Base-by-base conservation (phyloP, 2,888 invertebrate genomes). In the Tuta absoluta region DNA sequence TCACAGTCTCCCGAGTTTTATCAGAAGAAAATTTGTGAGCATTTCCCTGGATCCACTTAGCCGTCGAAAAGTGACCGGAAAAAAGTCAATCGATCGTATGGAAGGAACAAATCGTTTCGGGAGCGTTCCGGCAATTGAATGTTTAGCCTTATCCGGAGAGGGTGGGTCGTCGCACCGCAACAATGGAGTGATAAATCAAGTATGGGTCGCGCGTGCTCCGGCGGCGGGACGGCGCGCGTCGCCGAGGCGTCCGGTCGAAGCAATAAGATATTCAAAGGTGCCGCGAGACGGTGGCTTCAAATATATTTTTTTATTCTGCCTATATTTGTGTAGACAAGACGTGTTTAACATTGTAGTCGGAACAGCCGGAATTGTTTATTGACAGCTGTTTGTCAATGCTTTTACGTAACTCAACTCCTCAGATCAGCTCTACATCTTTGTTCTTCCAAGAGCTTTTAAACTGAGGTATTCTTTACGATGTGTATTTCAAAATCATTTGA, bases 151-250 rank as follows among this genome's bases (percentile, higher is more conserved):
- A 89, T 89, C 89, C 89, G 88, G 84, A 77, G 80, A 80, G 87
- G 86, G 87, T 83, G 85, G 86, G 83, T 85, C 84, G 85, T 78
- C 83, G 84, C 82, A 83, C 81, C 81, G 80, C 81, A 86, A 91
- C 90, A 91, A 91, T 91, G 86, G 88, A 89, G 86, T 86, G 86
- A 90, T 91, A 91, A 91, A 91, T 91, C 91, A 90, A 85, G 91
- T 87, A 89, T 89, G 90, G 85, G 83, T 76, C 82, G 86, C 90
- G 89, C 87, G 89, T 89, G 88, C 89, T 84, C 71, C 75, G 75
- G 72, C 75, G 75, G 72, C 73, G 69, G 72, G 68, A 72, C 74
- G 65, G 67, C 71, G 69, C 62, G 71, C 75, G 75, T 70, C 77
- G 72, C 76, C 78, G 71, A 65, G 70, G 76, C 81, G 80, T 84